These are phyloP conservation scores for Aurelia sp. DNA, from an alignment of 30 jellyfish, hydroid and myxozoan genomes.

Conservation along the genomic window DNA sequence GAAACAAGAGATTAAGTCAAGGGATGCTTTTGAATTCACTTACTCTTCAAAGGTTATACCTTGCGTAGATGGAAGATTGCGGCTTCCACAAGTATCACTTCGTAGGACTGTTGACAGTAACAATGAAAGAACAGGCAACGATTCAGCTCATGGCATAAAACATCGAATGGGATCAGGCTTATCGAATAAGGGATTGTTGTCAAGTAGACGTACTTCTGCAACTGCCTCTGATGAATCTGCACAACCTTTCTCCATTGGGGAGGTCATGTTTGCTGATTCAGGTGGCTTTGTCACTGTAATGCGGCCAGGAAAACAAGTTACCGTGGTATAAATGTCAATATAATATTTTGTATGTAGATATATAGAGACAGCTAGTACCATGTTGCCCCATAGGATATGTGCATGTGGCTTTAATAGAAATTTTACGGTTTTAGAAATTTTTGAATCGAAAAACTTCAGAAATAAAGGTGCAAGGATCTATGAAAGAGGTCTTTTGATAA, in stretches of 20 bases:
- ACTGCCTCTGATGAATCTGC: conserved; percentile 16
- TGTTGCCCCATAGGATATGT: no score
- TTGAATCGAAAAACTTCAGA: no score
- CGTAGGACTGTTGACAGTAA: neutral
- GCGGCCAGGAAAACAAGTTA: conserved; percentile 18
- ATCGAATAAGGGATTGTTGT: conserved; percentile 25
- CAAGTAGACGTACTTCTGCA: conserved; percentile 63
- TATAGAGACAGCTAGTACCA: no score
- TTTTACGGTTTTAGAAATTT: no score
- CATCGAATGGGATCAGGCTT: neutral
- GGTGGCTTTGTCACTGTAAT: conserved; percentile 16
- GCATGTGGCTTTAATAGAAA: no score
- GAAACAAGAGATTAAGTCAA: neutral
- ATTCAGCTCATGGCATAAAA: neutral
- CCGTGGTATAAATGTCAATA: neutral
- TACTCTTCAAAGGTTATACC: conserved; percentile 39
- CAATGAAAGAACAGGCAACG: conserved; percentile 1
- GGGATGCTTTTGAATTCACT: neutral
- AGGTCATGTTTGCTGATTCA: conserved; percentile 1
- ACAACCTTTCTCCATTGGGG: conserved; percentile 26
- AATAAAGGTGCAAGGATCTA: no score
- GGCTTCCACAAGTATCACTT: conserved; percentile 26
- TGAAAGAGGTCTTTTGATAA: no score
- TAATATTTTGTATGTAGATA: no score
- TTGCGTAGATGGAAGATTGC: conserved; percentile 8